phyloP scores from a whole-genome alignment of 1,140 invertebrate genomes.

The Zaprionus capensis region DNA sequence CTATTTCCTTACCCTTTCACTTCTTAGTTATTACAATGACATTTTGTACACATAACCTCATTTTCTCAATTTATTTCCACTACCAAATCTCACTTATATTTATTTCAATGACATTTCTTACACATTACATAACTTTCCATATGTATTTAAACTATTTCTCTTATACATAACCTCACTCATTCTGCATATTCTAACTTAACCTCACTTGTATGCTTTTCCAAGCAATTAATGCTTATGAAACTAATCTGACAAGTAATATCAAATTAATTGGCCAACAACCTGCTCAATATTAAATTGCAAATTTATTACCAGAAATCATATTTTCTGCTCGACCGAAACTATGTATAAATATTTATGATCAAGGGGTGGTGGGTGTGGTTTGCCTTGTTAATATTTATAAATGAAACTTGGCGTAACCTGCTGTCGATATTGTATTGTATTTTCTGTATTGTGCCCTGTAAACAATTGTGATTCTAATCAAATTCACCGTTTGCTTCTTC shows the following conservation, averaged over 20 bases:
- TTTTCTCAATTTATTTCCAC: neutral
- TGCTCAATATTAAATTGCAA: slow-evolving; percentile 12
- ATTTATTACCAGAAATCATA: slow-evolving; percentile 11
- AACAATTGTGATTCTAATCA: slow-evolving; percentile 51
- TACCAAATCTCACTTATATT: neutral
- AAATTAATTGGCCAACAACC: slow-evolving; percentile 7
- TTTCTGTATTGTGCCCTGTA: neutral
- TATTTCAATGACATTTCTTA: neutral
- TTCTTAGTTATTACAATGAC: neutral
- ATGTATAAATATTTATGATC: slow-evolving; percentile 16
- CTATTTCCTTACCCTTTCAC: neutral
- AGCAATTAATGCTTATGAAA: neutral
- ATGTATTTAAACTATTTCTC: neutral
- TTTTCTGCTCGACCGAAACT: slow-evolving; percentile 10
- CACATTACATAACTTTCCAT: neutral
- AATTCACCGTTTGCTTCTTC: slow-evolving; percentile 40
- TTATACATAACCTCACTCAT: neutral
- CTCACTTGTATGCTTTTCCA: neutral
- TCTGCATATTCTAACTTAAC: neutral
- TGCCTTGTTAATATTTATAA: neutral
- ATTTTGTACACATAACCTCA: neutral
- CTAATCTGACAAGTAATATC: neutral
- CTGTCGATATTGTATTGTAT: neutral
- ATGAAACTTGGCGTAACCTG: neutral
- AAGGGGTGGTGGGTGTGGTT: neutral